Conservation (phyloP, 2,113 vertebrate species). For the Erythrolamprus reginae region DNA sequence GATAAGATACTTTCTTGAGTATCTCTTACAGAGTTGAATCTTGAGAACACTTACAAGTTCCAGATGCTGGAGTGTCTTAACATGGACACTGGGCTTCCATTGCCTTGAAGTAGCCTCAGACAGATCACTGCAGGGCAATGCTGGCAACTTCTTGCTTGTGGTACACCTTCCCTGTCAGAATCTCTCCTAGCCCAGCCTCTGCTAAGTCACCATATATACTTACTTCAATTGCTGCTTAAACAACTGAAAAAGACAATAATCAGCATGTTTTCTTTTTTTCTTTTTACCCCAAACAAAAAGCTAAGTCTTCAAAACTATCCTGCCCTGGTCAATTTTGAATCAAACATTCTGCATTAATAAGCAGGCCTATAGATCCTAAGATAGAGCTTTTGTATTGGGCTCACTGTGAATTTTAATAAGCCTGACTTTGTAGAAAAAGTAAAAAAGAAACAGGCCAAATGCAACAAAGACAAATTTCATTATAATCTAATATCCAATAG, state of each 20-base stretch:
- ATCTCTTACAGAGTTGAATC: neutral
- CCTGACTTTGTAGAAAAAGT: conserved; percentile 41
- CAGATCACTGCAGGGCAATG: neutral
- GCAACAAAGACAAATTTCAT: conserved; percentile 61
- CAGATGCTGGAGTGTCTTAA: neutral
- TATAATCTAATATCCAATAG: conserved; percentile 50
- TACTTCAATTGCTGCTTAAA: conserved; percentile 51
- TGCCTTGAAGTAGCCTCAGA: neutral
- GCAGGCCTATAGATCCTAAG: conserved; percentile 22
- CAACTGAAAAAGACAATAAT: conserved; percentile 45
- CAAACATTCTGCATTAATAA: conserved; percentile 43
- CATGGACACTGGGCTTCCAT: fast-evolving
- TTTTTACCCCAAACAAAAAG: conserved; percentile 49
- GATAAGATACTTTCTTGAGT: neutral
- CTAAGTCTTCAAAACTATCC: conserved; percentile 37
- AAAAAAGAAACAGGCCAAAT: neutral
- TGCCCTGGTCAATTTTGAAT: conserved; percentile 30
- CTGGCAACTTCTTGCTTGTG: neutral
- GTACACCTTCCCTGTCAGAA: neutral
- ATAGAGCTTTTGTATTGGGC: conserved; percentile 47
- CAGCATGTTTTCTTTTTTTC: conserved; percentile 50
- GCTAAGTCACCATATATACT: conserved; percentile 50
- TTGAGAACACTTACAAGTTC: neutral
- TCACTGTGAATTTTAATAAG: conserved; percentile 62
- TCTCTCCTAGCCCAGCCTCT: neutral